Base-by-base conservation (phyloP, 2,113 vertebrate genomes). In the Silurus meridionalis region DNA sequence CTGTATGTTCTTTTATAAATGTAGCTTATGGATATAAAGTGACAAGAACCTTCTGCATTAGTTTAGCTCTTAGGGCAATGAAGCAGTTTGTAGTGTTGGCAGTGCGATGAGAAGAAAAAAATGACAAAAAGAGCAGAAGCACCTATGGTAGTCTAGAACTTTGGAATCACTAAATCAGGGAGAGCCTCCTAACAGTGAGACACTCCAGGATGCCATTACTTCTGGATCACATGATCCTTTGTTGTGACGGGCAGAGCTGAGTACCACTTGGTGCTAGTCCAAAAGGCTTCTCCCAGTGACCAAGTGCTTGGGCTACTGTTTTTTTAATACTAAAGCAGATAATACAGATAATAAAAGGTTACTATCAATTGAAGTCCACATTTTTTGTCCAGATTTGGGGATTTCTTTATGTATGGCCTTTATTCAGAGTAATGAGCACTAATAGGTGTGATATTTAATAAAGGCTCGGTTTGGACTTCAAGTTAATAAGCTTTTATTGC, bases 181-280 rank as follows among this genome's bases (percentile, higher is more conserved):
- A 82, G 80, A 48, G 21, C 8, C 82, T 72, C 72, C 50, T 67
- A 61, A 25, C 57, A 72, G 46, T 46, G 61, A 81, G 46, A 19
- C 53, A n/a, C n/a, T 19, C 72, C 50, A 57, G 74, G n/a, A 67
- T 83, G 78, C 23, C 64, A 63, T 87, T 74, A 83, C 64, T 92
- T 93, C 91, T 89, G 92, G 91, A 91, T 93, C 92, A 93, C 85
- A 83, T 90, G 90, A 89, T 88, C 86, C 79, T 91, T 92, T 92
- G 84, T 93, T 92, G 82, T 91, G 63, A 86, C 66, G 80, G 72
- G 25, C 74, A 75, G 75, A 53, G 37, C 80, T 80, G 46, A 74
- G 66, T 66, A 60, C 8, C 37, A 80, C 69, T 57, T 57, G 53
- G 55, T 37, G n/a, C 58, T 79, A 79, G 3, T n/a, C 53, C 77